Percentiles rank a stretch among this genome's conserved stretches.
These are phyloP conservation scores for Bolinopsis microptera DNA, from an alignment of 37 sponge, comb jelly and placozoan species.

Conservation along the genomic window DNA sequence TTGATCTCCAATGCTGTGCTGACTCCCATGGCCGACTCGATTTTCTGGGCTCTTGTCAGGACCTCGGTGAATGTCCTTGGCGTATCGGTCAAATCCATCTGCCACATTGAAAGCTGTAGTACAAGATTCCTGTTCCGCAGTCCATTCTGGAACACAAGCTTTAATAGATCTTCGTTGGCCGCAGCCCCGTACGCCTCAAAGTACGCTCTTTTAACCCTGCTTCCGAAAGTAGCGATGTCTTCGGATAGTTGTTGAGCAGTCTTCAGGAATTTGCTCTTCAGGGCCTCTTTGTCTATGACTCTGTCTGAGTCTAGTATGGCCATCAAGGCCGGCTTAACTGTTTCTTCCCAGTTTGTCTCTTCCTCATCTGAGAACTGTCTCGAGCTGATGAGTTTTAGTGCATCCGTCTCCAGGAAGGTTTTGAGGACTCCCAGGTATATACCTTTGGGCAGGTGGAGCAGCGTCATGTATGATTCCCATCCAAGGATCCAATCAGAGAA, in stretches of 20 bases:
- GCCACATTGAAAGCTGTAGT: too few species aligned
- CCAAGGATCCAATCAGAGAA: neutral
- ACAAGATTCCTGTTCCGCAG: too few species aligned
- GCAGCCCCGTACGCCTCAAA: neutral
- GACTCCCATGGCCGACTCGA: too few species aligned
- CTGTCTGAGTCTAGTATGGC: neutral
- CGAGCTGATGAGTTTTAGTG: neutral
- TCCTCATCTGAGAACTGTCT: neutral
- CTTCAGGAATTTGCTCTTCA: neutral
- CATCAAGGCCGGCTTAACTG: neutral
- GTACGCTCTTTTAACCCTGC: neutral
- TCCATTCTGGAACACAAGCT: neutral
- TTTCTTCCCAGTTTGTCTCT: neutral
- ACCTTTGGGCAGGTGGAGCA: neutral
- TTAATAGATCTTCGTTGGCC: neutral
- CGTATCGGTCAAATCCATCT: too few species aligned
- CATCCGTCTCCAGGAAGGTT: neutral
- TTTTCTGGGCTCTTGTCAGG: too few species aligned
- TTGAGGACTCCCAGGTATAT: neutral
- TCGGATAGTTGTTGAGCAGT: neutral
- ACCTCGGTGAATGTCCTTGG: too few species aligned
- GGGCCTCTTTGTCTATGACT: neutral
- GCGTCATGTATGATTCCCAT: neutral
- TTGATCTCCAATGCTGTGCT: too few species aligned
- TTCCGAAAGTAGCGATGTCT: neutral